phyloP scores from a whole-genome alignment of 2,113 vertebrate genomes.

The Ctenomys sociabilis region DNA sequence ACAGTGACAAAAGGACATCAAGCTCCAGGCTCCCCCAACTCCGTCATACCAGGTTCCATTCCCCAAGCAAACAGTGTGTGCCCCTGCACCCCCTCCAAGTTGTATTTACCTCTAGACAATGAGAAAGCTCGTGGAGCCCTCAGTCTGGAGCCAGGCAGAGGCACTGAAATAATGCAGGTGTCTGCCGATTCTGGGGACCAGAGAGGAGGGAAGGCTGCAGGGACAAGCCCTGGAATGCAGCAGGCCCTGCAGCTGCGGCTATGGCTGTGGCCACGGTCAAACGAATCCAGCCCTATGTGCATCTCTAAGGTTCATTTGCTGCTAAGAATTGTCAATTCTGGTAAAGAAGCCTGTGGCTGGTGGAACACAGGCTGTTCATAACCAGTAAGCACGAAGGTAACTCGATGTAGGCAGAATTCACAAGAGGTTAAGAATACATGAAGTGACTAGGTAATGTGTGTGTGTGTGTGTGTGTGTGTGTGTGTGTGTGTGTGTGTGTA shows the following conservation, averaged over 20 bases:
- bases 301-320: too few species aligned
- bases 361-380: not conserved
- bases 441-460: not conserved
- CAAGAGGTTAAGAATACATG: not conserved
- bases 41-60: not conserved
- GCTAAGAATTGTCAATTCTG: not conserved
- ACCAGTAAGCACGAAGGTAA: not conserved
- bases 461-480: not conserved
- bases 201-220: not conserved
- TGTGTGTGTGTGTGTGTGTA: not conserved
- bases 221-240: not conserved
- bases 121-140: not conserved
- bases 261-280: too few species aligned
- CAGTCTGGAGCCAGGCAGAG: not conserved
- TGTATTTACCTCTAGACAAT: not conserved
- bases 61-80: not conserved
- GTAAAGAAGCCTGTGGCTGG: not conserved
- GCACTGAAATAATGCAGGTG: not conserved
- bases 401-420: not conserved
- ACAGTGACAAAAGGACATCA: not conserved
- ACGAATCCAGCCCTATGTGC: accelerated
- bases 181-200: not conserved
- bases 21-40: not conserved
- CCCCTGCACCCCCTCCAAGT: not conserved
- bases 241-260: accelerated